Conservation (phyloP, 2,113 vertebrate genomes). For the Entomyzon cyanotis region DNA sequence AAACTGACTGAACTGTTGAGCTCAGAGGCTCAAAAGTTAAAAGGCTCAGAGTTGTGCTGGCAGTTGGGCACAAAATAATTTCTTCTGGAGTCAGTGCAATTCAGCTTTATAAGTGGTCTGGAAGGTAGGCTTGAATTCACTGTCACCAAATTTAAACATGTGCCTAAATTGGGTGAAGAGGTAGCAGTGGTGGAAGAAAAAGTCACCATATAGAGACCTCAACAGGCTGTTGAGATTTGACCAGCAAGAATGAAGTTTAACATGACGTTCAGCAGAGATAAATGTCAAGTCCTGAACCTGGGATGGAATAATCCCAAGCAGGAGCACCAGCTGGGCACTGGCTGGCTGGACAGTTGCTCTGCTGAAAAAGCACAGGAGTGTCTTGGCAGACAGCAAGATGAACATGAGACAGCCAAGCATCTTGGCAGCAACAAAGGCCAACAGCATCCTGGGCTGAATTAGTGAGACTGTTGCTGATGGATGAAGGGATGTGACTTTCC, state of each 20-base stretch:
- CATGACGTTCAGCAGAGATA: background rate
- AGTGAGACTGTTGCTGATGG: background rate
- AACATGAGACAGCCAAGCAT: background rate
- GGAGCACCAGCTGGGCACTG: conserved; percentile 8
- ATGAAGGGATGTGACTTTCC: background rate
- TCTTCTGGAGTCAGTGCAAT: background rate
- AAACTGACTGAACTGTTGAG: background rate
- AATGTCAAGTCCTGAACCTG: background rate
- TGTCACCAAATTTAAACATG: background rate
- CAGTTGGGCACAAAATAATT: background rate
- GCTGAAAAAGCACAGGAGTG: background rate
- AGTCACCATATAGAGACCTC: background rate
- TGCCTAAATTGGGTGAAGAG: background rate
- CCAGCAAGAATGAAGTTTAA: conserved; percentile 15
- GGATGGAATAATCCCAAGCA: background rate
- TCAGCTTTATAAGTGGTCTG: background rate
- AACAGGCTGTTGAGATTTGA: background rate
- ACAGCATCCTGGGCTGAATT: background rate
- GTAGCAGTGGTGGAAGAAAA: background rate
- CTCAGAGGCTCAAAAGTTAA: background rate
- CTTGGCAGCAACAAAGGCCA: background rate
- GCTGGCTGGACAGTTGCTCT: background rate
- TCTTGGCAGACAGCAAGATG: background rate
- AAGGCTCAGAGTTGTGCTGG: background rate
- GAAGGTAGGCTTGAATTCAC: background rate